Evolutionary conservation across 2,113 vertebrate genomes (phyloP), one percentile per base, ranked within the genome.

Genomic region (Nansenia antarctica): DNA sequence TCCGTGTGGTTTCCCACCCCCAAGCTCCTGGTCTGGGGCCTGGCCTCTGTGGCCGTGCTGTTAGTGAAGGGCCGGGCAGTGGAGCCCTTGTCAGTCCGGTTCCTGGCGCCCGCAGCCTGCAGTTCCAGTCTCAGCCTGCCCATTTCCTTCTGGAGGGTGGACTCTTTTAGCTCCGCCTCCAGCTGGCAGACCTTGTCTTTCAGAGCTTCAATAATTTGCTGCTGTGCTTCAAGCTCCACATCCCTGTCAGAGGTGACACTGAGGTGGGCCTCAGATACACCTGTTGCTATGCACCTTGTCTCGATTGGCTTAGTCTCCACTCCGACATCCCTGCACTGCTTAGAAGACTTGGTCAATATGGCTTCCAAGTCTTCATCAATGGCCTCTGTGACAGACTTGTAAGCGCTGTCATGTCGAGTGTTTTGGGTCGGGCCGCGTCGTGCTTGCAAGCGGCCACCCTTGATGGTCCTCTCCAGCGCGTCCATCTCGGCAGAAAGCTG

Each of bases 151-250:
- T 95, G 93, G 32, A 96, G 92, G 15, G 94, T 91, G 0, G 95
- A 93, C 85, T 99, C 96, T 76, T 94, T 96, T 60, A 98, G 90
- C 70, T 98, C 94, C 6, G 94, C 92, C 72, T 99, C 96, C 34
- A 99, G 83, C 22, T 92, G 88, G 77, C 93, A 90, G 66, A 96
- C 93, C 87, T 91, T 94, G 18, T 96, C 94, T 65, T 93, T 96
- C 26, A 99, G 90, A 65, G 92, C 89, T 37, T 92, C 90, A 0
- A 98, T 96, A 26, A 94, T 92, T 83, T 94, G 90, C 59, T 96
- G 95, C 35, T 98, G 95, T 65, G 94, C 88, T 60, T 96, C 94
- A 42, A 95, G 88, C 79, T 96, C 96, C 39, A 85, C 90, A 70
- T 96, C 95, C 0, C 77, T 86, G 53, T 96, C 93, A 0, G 91